Evolutionary conservation across 2,888 invertebrate genomes (phyloP), one percentile per base, ranked within the genome.

Genomic region (Electrophaes corylata): DNA sequence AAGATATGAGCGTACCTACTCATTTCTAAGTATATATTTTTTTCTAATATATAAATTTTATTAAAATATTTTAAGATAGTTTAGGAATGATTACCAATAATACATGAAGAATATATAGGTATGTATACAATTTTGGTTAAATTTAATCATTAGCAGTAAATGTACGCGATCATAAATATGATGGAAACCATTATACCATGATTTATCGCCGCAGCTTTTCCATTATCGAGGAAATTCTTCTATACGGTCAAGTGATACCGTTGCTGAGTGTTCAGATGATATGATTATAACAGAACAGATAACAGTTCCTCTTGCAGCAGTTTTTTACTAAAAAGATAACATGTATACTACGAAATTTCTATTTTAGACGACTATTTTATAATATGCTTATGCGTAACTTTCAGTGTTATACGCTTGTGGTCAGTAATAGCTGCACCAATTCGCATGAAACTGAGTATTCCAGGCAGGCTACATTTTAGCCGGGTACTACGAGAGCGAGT

Each of bases 231-330:
- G 46, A 53, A 55, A 60, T 60, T 60, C 53, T 60, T 56, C 55
- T 51, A 55, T 61, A 58, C 68, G 69, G 60, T 65, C 64, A 60
- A 64, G 64, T 48, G 50, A 65, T 79, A 73, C 79, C 79, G 79
- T 79, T 77, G 67, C n/a, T n/a, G 54, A 62, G 53, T 56, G 55
- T 67, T 61, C 57, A 59, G 65, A 45, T 61, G 55, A 62, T 62
- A 65, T 64, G 57, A 59, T 63, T 62, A 66, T 75, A 78, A 69
- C 75, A 71, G 78, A 75, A 64, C 74, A 57, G 57, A 60, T 79
- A 79, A 78, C 78, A 71, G 76, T 71, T 60, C 60, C 50, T 49
- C 55, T 57, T 55, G 45, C 45, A 56, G 46, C 60, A 62, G 59
- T 57, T 56, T 47, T 37, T 51, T 59, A 41, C 52, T 44, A 48